Evolutionary conservation across 2,888 invertebrate species (phyloP).

Genomic region (Lacanobia oleracea): DNA sequence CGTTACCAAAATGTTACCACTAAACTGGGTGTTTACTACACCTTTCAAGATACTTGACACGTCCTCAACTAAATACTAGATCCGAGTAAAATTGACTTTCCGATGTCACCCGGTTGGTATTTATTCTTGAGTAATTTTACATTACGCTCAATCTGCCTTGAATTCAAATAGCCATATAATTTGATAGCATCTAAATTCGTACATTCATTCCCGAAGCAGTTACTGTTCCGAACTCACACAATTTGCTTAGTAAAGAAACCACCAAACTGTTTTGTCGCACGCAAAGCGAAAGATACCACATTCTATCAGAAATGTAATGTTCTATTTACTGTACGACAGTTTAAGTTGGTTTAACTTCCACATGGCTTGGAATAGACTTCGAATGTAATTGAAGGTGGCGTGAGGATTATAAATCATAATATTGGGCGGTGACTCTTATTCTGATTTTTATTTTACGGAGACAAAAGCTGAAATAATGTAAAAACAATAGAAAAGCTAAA

Average conservation of each 20-base stretch:
- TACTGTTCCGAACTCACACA: constrained; percentile 60
- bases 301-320: constrained; percentile 57
- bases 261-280: constrained; percentile 64
- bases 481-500: neutral
- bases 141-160: constrained; percentile 42
- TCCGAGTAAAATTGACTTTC: constrained; percentile 2
- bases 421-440: neutral
- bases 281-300: constrained; percentile 52
- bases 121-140: constrained; percentile 38
- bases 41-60: neutral
- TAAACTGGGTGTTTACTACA: neutral
- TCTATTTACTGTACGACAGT: constrained; percentile 31
- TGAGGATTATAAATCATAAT: constrained; percentile 1
- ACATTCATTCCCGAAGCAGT: constrained; percentile 52
- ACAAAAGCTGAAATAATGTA: constrained; percentile 8
- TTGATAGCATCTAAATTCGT: constrained; percentile 60
- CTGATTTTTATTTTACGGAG: constrained; percentile 3
- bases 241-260: constrained; percentile 64
- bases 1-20: neutral
- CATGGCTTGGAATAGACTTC: constrained; percentile 4
- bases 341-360: constrained; percentile 38
- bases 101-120: constrained; percentile 8
- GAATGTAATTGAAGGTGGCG: constrained; percentile 16
- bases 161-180: constrained; percentile 60
- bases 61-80: neutral